These are phyloP conservation scores for Hypotaenidia philippensis DNA, from an alignment of 2,797 vertebrate species.

Conservation along the genomic window DNA sequence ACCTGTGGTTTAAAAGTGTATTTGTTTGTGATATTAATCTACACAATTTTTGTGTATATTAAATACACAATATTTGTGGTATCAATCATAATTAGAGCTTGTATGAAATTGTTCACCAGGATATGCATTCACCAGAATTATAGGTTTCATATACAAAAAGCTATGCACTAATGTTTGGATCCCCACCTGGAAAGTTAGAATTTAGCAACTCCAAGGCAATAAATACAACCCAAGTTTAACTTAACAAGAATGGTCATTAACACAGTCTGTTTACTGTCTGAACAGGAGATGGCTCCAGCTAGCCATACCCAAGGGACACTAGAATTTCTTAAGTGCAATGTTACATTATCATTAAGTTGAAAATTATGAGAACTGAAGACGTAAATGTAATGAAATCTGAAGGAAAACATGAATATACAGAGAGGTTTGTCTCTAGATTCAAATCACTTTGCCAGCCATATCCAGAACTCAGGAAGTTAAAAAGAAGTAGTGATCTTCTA, in stretches of 20 bases:
- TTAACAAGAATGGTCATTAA: neutral
- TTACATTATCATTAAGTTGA: neutral
- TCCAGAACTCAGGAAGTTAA: neutral
- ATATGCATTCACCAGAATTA: neutral
- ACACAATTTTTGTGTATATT: neutral
- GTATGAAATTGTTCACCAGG: neutral
- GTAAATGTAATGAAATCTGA: neutral
- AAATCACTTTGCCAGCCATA: neutral
- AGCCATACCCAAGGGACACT: slow-evolving; percentile 54
- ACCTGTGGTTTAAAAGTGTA: neutral
- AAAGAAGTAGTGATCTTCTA: neutral
- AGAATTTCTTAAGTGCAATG: neutral
- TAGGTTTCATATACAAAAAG: neutral
- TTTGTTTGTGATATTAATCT: neutral
- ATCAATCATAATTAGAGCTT: neutral
- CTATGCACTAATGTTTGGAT: neutral
- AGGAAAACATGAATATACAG: neutral
- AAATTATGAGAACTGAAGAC: neutral
- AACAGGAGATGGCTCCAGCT: slow-evolving; percentile 71
- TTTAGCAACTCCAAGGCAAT: neutral
- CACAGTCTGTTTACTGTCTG: slow-evolving; percentile 52
- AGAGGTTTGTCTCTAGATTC: neutral
- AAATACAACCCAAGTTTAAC: neutral
- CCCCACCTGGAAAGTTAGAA: neutral
- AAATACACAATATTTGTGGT: neutral